Conservation (phyloP, 1,140 invertebrate genomes). For the Trichonephila inaurata region DNA sequence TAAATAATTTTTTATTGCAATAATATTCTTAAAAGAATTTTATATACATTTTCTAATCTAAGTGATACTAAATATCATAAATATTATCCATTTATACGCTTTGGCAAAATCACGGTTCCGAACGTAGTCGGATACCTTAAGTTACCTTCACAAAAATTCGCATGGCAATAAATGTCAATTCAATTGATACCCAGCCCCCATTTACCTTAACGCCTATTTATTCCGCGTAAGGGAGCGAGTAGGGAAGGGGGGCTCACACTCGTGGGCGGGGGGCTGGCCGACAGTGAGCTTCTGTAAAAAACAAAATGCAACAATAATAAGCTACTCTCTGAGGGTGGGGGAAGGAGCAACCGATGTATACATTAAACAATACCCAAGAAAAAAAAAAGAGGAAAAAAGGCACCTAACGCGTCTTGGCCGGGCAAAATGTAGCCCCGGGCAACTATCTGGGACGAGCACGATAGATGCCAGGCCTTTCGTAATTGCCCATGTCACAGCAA, state of each 20-base stretch:
- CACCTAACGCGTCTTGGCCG: conserved; percentile 16
- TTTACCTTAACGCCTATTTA: conserved; percentile 38
- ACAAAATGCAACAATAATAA: conserved; percentile 57
- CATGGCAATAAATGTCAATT: neutral
- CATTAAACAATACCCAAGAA: conserved; percentile 70
- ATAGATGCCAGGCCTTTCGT: conserved; percentile 61
- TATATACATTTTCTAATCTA: no score
- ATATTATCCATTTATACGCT: no score
- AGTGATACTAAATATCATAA: no score
- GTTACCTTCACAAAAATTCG: neutral
- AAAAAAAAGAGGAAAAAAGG: conserved; percentile 33
- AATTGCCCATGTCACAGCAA: conserved; percentile 75
- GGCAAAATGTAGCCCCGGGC: conserved; percentile 61
- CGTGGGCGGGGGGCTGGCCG: conserved; percentile 65
- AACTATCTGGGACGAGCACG: conserved; percentile 43
- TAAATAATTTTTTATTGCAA: no score
- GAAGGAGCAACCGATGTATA: conserved; percentile 45
- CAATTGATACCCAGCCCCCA: conserved; percentile 30
- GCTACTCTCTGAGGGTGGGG: neutral
- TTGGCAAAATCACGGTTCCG: no score
- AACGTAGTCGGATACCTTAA: no score
- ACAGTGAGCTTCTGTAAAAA: conserved; percentile 73
- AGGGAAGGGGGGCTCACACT: neutral
- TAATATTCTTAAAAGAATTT: no score
- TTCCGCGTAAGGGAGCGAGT: neutral